Evolutionary conservation across 1,140 invertebrate species (phyloP).

Genomic region (Lutraria rhynchaena): DNA sequence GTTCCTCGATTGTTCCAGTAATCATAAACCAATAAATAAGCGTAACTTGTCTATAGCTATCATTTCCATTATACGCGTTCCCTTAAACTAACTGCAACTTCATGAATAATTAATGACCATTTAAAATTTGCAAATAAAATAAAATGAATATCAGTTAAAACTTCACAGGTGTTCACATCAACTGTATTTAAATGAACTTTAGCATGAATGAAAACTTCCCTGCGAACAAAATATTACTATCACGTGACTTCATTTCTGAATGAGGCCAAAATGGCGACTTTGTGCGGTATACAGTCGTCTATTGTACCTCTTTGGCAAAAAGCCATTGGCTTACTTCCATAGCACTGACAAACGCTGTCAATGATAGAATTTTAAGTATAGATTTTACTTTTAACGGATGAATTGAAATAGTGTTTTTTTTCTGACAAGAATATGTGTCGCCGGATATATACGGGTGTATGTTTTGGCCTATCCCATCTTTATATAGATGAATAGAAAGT

Average conservation of each 20-base stretch:
- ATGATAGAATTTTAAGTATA: slow-evolving; percentile 14
- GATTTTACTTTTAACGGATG: not conserved
- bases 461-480: not conserved
- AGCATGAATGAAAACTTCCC: slow-evolving; percentile 37
- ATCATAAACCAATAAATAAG: too few relatives aligned
- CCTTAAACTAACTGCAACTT: not conserved
- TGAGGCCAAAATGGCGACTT: slow-evolving; percentile 9
- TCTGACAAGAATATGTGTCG: not conserved
- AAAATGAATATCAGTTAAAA: slow-evolving; percentile 31
- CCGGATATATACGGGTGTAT: not conserved
- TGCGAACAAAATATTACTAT: slow-evolving; percentile 12
- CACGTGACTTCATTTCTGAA: slow-evolving; percentile 22
- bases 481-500: too few relatives aligned
- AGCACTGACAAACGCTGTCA: not conserved
- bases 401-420: not conserved
- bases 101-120: slow-evolving; percentile 12
- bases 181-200: slow-evolving; percentile 15
- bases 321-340: slow-evolving; percentile 12
- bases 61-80: not conserved
- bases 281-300: not conserved
- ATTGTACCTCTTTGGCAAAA: slow-evolving; percentile 1
- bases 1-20: not conserved
- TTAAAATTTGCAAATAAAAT: slow-evolving; percentile 14
- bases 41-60: too few relatives aligned
- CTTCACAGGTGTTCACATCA: slow-evolving; percentile 23